These are phyloP conservation scores for Hypotaenidia okinawae DNA, from an alignment of 2,797 vertebrate genomes.

Conservation along the genomic window DNA sequence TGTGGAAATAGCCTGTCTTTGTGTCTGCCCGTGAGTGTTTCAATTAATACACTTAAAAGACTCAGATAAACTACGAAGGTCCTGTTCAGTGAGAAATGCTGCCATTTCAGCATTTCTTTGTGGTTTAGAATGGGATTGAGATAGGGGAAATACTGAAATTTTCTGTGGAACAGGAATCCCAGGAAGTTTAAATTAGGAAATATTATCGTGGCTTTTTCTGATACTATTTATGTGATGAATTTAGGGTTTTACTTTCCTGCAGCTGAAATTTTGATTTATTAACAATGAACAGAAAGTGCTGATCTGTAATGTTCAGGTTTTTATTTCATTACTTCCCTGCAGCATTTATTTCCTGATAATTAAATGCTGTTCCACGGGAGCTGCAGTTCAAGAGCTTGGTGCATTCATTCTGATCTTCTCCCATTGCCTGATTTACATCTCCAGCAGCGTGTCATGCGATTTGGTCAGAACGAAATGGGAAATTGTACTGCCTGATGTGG, in stretches of 20 bases:
- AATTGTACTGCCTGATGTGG: background rate
- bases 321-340: background rate
- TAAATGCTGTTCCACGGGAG: background rate
- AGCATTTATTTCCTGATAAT: background rate
- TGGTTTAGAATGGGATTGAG: background rate
- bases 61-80: background rate
- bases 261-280: constrained; percentile 4
- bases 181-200: background rate
- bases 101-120: background rate
- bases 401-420: background rate
- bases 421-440: background rate
- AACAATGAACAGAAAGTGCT: background rate
- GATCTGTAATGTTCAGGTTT: background rate
- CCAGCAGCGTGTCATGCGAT: background rate
- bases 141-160: background rate
- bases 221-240: background rate
- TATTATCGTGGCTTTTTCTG: background rate
- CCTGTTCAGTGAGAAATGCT: background rate
- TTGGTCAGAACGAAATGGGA: background rate
- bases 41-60: background rate
- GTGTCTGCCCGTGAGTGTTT: background rate
- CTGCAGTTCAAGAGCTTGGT: background rate
- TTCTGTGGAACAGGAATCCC: background rate
- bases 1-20: background rate
- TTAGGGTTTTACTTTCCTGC: background rate